Evolutionary conservation across 2,113 vertebrate species (phyloP).

Genomic region (Phyllostomus discolor): DNA sequence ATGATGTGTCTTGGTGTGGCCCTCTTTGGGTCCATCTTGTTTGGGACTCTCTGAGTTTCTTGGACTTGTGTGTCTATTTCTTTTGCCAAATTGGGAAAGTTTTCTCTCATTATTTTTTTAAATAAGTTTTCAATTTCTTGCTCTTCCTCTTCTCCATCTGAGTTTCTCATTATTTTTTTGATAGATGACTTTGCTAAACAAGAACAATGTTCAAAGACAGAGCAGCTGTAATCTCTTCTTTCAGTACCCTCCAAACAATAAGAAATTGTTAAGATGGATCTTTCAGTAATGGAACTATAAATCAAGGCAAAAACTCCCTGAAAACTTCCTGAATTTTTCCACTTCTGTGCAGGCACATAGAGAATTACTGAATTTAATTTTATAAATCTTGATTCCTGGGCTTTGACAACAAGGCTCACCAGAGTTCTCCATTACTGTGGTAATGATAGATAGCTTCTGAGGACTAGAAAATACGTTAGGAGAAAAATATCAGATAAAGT

Average conservation of each 20-base stretch:
- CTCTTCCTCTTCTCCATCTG: no score
- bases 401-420: not conserved
- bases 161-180: not conserved
- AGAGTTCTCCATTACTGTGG: not conserved
- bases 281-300: not conserved
- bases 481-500: not conserved
- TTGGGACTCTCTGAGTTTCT: no score
- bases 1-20: no score
- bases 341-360: not conserved
- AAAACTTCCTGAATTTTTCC: not conserved
- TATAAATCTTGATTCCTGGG: not conserved
- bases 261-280: not conserved
- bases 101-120: no score
- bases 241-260: not conserved
- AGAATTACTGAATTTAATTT: slow-evolving; percentile 4
- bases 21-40: no score
- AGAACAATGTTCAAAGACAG: not conserved
- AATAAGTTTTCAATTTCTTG: no score
- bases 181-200: not conserved
- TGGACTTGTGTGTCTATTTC: no score
- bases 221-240: not conserved
- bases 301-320: not conserved
- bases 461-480: not conserved
- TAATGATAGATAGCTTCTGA: not conserved
- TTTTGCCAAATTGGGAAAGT: no score